Evolutionary conservation across 2,797 vertebrate genomes (phyloP).

Genomic region (Erpetoichthys calabaricus): DNA sequence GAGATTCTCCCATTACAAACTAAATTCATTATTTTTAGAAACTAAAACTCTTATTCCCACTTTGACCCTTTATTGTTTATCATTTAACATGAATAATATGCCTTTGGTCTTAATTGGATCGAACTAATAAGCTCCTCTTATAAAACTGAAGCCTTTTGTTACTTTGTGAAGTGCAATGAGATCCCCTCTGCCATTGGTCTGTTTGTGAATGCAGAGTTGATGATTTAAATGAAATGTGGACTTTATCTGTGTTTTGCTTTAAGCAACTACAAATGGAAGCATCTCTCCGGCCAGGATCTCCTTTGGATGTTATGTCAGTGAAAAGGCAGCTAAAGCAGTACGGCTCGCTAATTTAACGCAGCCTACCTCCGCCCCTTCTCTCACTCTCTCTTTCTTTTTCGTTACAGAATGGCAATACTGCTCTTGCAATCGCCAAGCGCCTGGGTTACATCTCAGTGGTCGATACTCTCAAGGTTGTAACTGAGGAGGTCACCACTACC

Average conservation of each 20-base stretch:
- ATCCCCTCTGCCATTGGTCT: no score
- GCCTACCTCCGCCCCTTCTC: constrained; percentile 1
- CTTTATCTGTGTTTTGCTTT: not conserved
- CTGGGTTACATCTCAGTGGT: constrained; percentile 97
- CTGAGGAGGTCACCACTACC: constrained; percentile 85
- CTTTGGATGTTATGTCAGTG: not conserved
- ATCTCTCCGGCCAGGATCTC: not conserved
- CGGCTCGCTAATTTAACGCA: constrained; percentile 30
- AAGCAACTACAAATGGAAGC: not conserved
- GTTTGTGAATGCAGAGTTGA: no score
- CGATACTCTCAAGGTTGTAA: constrained; percentile 89
- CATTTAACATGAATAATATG: no score
- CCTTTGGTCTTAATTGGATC: no score
- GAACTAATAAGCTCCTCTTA: no score
- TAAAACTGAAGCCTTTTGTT: no score
- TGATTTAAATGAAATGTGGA: no score
- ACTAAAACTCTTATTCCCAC: no score
- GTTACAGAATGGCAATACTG: constrained; percentile 90
- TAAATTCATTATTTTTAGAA: no score
- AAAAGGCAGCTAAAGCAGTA: not conserved
- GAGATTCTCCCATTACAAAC: no score
- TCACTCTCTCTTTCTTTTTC: constrained; percentile 15
- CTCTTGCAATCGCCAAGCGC: constrained; percentile 83
- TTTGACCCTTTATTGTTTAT: no score
- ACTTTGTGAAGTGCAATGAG: no score